Evolutionary conservation across 2,888 invertebrate genomes (phyloP).

Genomic region (Yponomeuta malinellus): DNA sequence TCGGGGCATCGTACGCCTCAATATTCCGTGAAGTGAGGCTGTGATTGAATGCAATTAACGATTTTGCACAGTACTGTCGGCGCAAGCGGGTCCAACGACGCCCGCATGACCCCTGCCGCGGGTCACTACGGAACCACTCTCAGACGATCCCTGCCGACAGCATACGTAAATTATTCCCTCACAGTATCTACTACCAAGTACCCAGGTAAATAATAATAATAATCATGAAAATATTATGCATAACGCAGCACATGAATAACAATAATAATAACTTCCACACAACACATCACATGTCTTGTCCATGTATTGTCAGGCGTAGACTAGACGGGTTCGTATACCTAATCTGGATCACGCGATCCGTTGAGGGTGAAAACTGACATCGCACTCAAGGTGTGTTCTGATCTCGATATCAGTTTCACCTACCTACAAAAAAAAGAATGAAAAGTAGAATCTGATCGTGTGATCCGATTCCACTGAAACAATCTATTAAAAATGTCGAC

Average conservation of each 20-base stretch:
- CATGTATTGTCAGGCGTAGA: too few species aligned
- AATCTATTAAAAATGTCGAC: too few species aligned
- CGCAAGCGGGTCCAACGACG: conserved; percentile 10
- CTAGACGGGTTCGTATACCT: too few species aligned
- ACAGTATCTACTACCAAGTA: background rate
- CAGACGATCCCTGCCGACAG: background rate
- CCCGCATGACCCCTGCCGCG: conserved; percentile 36
- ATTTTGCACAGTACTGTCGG: conserved; percentile 59
- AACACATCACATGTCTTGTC: too few species aligned
- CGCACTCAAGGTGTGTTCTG: too few species aligned
- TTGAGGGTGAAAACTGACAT: too few species aligned
- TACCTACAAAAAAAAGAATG: too few species aligned
- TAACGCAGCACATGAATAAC: background rate
- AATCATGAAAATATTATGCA: background rate
- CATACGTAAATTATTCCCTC: conserved; percentile 3
- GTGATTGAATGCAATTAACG: conserved; percentile 59
- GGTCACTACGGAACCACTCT: conserved; percentile 32
- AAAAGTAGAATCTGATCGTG: too few species aligned
- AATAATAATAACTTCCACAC: background rate
- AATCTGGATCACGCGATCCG: too few species aligned
- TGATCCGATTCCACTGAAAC: too few species aligned
- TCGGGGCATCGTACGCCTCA: conserved; percentile 28
- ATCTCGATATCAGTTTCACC: too few species aligned
- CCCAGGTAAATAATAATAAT: background rate
- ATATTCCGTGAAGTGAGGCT: conserved; percentile 35